Base-by-base conservation (phyloP, 53 echinoderm and acorn worm genomes). In the Crossaster papposus region DNA sequence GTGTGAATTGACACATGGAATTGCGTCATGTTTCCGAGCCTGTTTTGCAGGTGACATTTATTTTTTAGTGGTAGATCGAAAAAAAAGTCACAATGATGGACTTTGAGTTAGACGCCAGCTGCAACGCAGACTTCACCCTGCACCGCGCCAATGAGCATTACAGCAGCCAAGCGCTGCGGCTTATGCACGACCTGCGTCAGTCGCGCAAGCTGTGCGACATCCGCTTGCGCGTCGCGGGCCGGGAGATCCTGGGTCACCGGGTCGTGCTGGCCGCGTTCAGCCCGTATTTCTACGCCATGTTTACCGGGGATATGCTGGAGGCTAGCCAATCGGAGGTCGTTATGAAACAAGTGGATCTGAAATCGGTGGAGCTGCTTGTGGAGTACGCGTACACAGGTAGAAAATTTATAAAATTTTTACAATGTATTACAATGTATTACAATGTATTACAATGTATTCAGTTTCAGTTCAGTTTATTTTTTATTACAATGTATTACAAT, bases 381-480 rank as follows among this genome's bases (percentile, higher is more conserved):
- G 94, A 95, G n/a, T 95, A 95, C 72, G 95, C 95, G 24, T 95
- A 95, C 85, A 91, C 95, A 94, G 95, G 95, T 95, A 95, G 20
- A 36, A n/a, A 74, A 18, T 64, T 64, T 64, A 3, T 14, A 64
- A 64, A 22, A 13, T 15, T 26, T 26, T 26, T 44, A 44, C 44
- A 44, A 1, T 44, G 44, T 44, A 44, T 44, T 44, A 44, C 0
- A 44, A 44, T 44, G 44, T 44, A 44, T 1, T 0, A 7, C 44
- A 44, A 7, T 44, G 44, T 44, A 44, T 44, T 44, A 44, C 44
- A 44, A 1, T 44, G 9, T 44, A 44, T 44, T 7, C 44, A 44
- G 5, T 44, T 5, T 44, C n/a, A n/a, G n/a, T n/a, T n/a, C n/a
- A n/a, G n/a, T n/a, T n/a, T n/a, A n/a, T n/a, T n/a, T n/a, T n/a